A percentile compares a stretch with the other conserved stretches of the same genome.
Conservation (phyloP, 2,113 vertebrate genomes). For the Corythaeola cristata region DNA sequence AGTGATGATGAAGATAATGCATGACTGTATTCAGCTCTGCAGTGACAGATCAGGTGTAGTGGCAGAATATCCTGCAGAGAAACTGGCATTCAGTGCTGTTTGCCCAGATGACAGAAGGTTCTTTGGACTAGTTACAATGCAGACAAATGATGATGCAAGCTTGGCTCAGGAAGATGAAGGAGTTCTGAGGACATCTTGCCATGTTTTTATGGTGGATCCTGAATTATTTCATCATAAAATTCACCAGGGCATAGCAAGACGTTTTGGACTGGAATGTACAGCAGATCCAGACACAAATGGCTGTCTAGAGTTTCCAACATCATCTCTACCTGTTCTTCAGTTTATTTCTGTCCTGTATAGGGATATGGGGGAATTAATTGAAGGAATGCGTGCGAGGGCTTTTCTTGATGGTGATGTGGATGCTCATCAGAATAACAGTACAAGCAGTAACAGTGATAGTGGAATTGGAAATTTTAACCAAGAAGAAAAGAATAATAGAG, state of each 20-base stretch:
- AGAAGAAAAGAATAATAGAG: constrained; percentile 90
- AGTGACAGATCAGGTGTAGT: constrained; percentile 83
- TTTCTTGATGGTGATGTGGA: constrained; percentile 90
- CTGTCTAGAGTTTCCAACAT: constrained; percentile 93
- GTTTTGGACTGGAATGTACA: constrained; percentile 93
- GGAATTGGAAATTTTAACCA: constrained; percentile 94
- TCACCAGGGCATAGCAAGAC: constrained; percentile 86
- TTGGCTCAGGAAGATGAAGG: constrained; percentile 83
- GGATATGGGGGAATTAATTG: constrained; percentile 95
- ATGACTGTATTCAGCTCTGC: constrained; percentile 91
- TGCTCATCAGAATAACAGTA: constrained; percentile 92
- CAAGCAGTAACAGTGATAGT: constrained; percentile 96
- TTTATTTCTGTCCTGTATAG: constrained; percentile 95
- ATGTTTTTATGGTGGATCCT: constrained; percentile 97
- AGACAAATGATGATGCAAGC: constrained; percentile 81
- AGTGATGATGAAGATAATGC: constrained; percentile 94
- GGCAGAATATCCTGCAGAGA: constrained; percentile 94
- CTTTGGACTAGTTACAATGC: constrained; percentile 97
- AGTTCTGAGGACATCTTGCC: constrained; percentile 90
- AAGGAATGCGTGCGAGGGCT: constrained; percentile 91
- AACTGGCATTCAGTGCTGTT: constrained; percentile 95
- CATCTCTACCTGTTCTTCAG: constrained; percentile 92
- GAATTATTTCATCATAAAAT: constrained; percentile 93
- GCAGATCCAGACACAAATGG: constrained; percentile 93
- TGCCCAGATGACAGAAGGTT: constrained; percentile 93